Evolutionary conservation across 2,797 vertebrate genomes (phyloP).

Genomic region (Dromococcyx pavoninus): DNA sequence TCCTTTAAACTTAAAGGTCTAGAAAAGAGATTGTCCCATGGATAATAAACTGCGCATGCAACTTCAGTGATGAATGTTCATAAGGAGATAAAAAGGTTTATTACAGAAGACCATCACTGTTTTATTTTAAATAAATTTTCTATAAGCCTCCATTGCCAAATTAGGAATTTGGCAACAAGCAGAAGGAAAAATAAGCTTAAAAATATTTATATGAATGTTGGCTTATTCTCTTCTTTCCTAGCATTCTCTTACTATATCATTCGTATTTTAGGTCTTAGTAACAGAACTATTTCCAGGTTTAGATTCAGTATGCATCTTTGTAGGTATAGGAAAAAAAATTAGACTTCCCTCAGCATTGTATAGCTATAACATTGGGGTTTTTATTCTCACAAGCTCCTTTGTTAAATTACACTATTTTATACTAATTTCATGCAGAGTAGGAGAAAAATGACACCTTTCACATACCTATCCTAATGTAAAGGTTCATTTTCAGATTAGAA

Average conservation of each 20-base stretch:
- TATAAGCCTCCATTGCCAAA: neutral
- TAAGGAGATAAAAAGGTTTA: neutral
- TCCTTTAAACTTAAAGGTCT: neutral
- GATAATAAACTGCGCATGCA: neutral
- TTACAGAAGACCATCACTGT: too few relatives aligned
- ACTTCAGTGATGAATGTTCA: neutral
- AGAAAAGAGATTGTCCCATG: neutral
- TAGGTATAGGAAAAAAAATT: neutral
- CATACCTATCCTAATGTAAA: neutral
- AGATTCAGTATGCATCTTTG: neutral
- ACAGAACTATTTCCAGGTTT: neutral
- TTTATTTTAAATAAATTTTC: neutral
- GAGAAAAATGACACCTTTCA: neutral
- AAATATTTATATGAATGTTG: neutral
- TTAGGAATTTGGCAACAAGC: neutral
- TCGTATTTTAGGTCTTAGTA: neutral
- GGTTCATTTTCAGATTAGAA: neutral
- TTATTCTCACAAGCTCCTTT: neutral
- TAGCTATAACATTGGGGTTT: fast-evolving
- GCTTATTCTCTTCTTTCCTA: neutral
- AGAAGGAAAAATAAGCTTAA: neutral
- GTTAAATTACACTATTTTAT: neutral
- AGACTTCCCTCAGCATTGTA: neutral
- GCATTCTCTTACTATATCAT: neutral
- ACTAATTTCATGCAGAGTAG: neutral